Conservation (phyloP, 2,113 vertebrate species). For the Apteryx mantelli region DNA sequence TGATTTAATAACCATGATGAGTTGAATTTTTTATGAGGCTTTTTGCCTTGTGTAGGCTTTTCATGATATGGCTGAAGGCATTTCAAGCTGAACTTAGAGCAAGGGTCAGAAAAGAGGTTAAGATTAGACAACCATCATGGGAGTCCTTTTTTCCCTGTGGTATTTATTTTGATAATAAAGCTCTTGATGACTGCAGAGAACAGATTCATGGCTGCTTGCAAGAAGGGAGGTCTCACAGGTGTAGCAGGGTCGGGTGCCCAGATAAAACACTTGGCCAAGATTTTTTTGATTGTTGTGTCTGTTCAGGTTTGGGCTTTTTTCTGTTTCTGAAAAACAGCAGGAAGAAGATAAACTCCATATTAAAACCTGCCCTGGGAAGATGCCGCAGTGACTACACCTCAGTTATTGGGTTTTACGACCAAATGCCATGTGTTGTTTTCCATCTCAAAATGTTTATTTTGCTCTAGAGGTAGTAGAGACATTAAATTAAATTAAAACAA, state of each 20-base stretch:
- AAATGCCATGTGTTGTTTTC: not conserved
- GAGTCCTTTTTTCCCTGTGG: not conserved
- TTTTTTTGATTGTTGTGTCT: not conserved
- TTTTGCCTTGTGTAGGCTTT: not conserved
- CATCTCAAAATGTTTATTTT: not conserved
- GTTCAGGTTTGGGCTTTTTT: not conserved
- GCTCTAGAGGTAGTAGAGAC: not conserved
- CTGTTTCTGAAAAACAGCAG: not conserved
- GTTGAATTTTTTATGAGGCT: not conserved
- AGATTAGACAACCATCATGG: not conserved
- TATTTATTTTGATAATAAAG: not conserved
- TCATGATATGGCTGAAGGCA: not conserved
- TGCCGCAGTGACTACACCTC: not conserved
- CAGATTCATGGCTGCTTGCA: not conserved
- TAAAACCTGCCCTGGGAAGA: not conserved
- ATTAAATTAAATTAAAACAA: not conserved
- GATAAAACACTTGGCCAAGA: not conserved
- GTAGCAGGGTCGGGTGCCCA: accelerated
- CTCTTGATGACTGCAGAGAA: not conserved
- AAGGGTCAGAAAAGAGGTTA: not conserved
- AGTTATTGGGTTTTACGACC: not conserved
- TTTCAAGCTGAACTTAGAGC: not conserved
- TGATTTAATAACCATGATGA: not conserved
- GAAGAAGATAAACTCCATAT: not conserved
- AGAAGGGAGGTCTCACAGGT: not conserved